Evolutionary conservation across 2,113 vertebrate species (phyloP).

Genomic region (Cheilinus undulatus): DNA sequence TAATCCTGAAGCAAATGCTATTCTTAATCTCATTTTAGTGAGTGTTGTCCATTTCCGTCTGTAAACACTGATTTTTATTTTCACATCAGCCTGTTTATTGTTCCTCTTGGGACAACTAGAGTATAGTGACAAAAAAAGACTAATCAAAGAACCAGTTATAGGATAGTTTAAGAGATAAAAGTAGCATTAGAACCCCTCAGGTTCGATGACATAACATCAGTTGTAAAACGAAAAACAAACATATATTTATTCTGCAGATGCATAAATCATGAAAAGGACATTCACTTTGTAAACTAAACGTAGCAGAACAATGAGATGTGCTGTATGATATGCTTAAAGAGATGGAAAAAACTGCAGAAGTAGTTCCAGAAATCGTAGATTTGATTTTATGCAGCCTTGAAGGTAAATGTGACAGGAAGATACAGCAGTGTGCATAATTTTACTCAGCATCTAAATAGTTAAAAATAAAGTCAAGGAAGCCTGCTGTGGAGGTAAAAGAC

Average conservation of each 20-base stretch:
- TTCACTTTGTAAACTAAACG: neutral
- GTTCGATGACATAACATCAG: neutral
- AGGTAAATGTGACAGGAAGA: constrained; percentile 1
- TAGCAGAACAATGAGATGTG: constrained; percentile 2
- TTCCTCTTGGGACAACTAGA: neutral
- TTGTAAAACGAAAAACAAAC: neutral
- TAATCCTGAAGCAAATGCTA: neutral
- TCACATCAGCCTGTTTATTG: no score
- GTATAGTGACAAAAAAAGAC: neutral
- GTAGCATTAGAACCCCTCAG: neutral
- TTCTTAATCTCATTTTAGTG: neutral
- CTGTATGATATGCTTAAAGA: neutral
- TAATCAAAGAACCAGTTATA: neutral
- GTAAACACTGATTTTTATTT: no score
- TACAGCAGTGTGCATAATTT: neutral
- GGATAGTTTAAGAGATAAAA: neutral
- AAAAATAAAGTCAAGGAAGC: constrained; percentile 15
- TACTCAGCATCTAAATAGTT: neutral
- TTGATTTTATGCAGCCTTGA: neutral
- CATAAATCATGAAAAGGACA: neutral
- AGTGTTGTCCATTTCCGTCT: neutral
- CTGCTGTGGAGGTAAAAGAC: neutral
- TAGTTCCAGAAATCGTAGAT: neutral
- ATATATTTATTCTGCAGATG: constrained; percentile 1
- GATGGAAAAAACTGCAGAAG: neutral